Evolutionary conservation across 2,797 vertebrate genomes (phyloP).

Genomic region (Trachurus trachurus): DNA sequence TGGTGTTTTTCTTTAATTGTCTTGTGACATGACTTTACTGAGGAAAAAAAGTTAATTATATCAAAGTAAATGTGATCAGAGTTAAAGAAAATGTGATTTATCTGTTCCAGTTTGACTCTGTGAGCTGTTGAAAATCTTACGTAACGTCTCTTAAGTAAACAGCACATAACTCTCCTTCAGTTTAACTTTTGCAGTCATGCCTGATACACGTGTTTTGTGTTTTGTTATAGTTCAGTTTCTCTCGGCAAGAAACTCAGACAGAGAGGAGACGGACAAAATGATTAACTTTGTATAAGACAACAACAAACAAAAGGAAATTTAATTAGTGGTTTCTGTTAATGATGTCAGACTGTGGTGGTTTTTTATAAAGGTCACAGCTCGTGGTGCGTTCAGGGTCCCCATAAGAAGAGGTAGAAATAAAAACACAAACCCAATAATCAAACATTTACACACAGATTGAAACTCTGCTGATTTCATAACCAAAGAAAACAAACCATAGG

Average conservation of each 20-base stretch:
- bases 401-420: background rate
- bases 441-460: background rate
- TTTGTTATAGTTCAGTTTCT: background rate
- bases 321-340: background rate
- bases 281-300: background rate
- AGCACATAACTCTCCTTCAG: background rate
- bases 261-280: background rate
- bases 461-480: background rate
- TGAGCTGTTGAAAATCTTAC: background rate
- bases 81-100: background rate
- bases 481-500: slow-evolving; percentile 39
- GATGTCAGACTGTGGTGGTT: background rate
- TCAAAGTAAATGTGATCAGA: background rate
- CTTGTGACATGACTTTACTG: background rate
- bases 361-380: too few relatives aligned
- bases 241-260: background rate
- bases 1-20: background rate
- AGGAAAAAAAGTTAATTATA: too few relatives aligned
- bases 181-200: background rate
- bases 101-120: background rate
- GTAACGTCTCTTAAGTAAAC: background rate
- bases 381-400: too few relatives aligned
- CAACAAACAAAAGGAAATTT: too few relatives aligned
- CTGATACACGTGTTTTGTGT: background rate
- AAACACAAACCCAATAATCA: background rate